Conservation (phyloP, 2,797 vertebrate species). For the Chaunax sp. region DNA sequence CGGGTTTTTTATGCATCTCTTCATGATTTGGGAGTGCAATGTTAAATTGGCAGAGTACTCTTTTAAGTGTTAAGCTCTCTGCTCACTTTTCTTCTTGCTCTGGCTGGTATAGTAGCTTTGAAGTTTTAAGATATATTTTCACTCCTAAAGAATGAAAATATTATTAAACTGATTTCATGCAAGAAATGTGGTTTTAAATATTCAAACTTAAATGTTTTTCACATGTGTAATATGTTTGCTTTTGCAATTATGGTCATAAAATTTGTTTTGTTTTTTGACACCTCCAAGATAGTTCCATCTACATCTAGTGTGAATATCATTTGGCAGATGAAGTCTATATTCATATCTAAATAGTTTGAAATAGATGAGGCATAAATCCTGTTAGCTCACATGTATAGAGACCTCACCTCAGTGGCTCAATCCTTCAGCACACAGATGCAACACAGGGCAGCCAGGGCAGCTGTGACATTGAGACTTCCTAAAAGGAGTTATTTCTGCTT, state of each 20-base stretch:
- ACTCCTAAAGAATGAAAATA: neutral
- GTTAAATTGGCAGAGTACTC: neutral
- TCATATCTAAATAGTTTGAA: neutral
- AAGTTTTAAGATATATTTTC: neutral
- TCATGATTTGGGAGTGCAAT: neutral
- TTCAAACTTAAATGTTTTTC: neutral
- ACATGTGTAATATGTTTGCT: neutral
- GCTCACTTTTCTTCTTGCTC: neutral
- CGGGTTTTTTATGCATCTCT: too few relatives aligned
- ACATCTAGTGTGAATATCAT: neutral
- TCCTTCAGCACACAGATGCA: slow-evolving; percentile 30
- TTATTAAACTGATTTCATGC: neutral
- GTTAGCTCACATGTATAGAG: slow-evolving; percentile 13
- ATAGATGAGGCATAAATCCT: neutral
- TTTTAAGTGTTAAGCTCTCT: neutral
- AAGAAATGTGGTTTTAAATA: neutral
- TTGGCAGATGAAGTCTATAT: neutral
- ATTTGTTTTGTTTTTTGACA: too few relatives aligned
- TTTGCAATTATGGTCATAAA: neutral
- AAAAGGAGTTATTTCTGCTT: slow-evolving; percentile 28
- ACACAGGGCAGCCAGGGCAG: slow-evolving; percentile 23
- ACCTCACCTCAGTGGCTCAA: neutral
- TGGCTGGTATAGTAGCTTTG: neutral
- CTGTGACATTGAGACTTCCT: slow-evolving; percentile 37
- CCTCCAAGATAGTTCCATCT: neutral